Percentiles rank a stretch among this genome's conserved stretches.
These are phyloP conservation scores for Megalops cyprinoides DNA, from an alignment of 2,797 vertebrate genomes.

Conservation along the genomic window DNA sequence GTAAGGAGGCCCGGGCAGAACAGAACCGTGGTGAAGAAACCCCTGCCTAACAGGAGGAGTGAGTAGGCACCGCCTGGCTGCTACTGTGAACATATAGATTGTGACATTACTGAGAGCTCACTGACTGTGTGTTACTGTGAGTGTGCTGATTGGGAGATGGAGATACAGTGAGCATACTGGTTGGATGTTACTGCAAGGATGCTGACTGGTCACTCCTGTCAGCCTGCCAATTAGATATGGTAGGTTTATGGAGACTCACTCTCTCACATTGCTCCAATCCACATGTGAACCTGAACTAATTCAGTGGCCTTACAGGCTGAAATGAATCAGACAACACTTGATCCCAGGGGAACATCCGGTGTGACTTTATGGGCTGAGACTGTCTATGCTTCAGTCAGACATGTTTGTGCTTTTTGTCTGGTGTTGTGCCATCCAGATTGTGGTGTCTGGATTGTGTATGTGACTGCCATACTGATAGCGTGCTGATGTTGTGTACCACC, in stretches of 20 bases:
- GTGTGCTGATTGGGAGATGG: background rate
- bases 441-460: no score
- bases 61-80: background rate
- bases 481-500: no score
- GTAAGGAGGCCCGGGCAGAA: constrained; percentile 40
- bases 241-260: background rate
- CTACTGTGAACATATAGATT: background rate
- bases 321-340: no score
- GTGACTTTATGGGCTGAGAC: no score
- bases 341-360: no score
- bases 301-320: no score
- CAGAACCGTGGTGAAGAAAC: constrained; percentile 24
- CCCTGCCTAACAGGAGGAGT: background rate
- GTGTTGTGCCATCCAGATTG: no score
- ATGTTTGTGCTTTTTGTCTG: background rate
- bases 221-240: background rate
- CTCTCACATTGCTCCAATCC: no score
- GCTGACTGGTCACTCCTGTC: background rate
- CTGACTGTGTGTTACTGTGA: background rate
- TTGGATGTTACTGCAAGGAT: background rate
- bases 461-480: no score
- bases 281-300: background rate
- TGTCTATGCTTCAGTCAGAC: no score
- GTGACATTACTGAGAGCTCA: background rate
- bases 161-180: no score